Conservation (phyloP, 2,888 invertebrate species). For the Andrena flavipes region DNA sequence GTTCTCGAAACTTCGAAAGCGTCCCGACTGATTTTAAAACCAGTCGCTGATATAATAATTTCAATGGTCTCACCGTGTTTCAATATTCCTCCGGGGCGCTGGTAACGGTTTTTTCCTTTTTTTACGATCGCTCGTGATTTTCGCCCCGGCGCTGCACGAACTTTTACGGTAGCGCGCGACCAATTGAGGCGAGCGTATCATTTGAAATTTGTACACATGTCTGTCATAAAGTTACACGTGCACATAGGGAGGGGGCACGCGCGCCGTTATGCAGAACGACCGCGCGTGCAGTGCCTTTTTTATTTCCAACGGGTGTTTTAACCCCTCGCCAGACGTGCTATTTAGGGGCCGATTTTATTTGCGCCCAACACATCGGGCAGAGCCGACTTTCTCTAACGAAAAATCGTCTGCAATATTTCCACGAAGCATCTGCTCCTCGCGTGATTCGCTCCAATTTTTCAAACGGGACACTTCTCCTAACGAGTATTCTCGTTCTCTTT, state of each 20-base stretch:
- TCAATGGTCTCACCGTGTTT: conserved; percentile 10
- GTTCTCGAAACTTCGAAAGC: conserved; percentile 11
- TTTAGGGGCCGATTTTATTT: conserved; percentile 71
- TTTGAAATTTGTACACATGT: conserved; percentile 55
- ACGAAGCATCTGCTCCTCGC: conserved; percentile 19
- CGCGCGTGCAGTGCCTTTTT: conserved; percentile 59
- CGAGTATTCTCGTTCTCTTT: not conserved
- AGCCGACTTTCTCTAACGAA: conserved; percentile 56
- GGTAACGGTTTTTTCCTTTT: not conserved
- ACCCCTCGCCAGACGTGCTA: conserved; percentile 68
- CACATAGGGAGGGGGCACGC: conserved; percentile 35
- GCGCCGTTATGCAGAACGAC: conserved; percentile 57
- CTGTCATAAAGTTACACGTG: conserved; percentile 53
- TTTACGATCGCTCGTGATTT: conserved; percentile 10
- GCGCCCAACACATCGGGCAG: conserved; percentile 44
- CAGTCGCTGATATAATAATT: not conserved
- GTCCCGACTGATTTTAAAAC: conserved; percentile 18
- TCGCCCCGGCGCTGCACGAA: not conserved
- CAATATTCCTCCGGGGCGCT: not conserved
- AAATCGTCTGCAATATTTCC: conserved; percentile 52
- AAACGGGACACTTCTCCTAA: no score
- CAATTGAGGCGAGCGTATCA: conserved; percentile 36
- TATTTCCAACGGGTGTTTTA: conserved; percentile 63
- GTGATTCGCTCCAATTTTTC: no score
- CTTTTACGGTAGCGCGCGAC: conserved; percentile 27